A percentile compares a stretch with the other conserved stretches of the same genome.
Evolutionary conservation across 2,797 vertebrate species (phyloP).

Genomic region (Apogon talboti): DNA sequence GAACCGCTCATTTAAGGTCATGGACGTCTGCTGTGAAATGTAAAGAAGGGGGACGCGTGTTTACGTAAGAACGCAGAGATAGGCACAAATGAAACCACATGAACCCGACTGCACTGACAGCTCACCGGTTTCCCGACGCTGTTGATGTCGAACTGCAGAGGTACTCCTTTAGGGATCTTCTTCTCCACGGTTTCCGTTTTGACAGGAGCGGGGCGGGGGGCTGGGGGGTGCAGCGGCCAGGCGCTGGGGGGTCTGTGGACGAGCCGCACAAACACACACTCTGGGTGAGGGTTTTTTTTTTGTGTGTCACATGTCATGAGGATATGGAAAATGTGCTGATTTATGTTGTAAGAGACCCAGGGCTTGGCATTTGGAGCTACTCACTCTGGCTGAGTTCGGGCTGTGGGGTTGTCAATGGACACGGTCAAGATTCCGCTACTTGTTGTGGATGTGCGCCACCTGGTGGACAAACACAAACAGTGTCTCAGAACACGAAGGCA

Average conservation of each 20-base stretch:
- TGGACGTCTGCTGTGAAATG: constrained; percentile 86
- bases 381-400: constrained; percentile 89
- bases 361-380: constrained; percentile 27
- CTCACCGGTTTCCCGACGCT: constrained; percentile 95
- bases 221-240: constrained; percentile 87
- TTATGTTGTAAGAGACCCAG: background rate
- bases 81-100: background rate
- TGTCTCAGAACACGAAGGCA: background rate
- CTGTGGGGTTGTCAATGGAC: constrained; percentile 94
- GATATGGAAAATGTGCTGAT: background rate
- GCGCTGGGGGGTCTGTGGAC: constrained; percentile 80
- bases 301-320: background rate
- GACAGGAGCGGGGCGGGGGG: constrained; percentile 75
- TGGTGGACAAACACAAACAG: constrained; percentile 73
- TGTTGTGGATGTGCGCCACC: constrained; percentile 90
- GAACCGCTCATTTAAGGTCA: constrained; percentile 96
- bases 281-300: no score
- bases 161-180: constrained; percentile 94
- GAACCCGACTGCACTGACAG: background rate
- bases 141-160: constrained; percentile 96
- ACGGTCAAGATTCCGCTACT: constrained; percentile 92
- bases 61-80: no score
- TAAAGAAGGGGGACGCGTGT: no score
- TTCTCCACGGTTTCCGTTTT: constrained; percentile 86
- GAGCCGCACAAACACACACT: background rate